Evolutionary conservation across 2,113 vertebrate genomes (phyloP).

Genomic region (Scomber colias): DNA sequence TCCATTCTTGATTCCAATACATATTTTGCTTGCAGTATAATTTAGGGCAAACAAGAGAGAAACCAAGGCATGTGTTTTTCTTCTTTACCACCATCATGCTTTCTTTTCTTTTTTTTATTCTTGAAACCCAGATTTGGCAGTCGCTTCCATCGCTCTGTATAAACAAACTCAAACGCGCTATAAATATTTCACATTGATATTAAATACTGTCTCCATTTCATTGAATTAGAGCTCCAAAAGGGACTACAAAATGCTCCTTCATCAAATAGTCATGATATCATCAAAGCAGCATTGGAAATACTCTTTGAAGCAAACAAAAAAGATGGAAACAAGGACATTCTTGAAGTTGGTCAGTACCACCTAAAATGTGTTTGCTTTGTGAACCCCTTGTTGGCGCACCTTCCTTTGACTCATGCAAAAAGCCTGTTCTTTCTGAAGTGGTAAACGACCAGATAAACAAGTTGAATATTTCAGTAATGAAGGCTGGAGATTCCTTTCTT

Average conservation of each 20-base stretch:
- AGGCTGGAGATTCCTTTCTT: slow-evolving; percentile 43
- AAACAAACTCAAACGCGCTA: slow-evolving; percentile 71
- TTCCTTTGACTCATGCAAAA: slow-evolving; percentile 22
- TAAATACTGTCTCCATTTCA: slow-evolving; percentile 73
- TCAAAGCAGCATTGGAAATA: slow-evolving; percentile 71
- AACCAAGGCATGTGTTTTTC: slow-evolving; percentile 28
- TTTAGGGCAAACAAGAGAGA: slow-evolving; percentile 41
- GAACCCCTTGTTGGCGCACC: slow-evolving; percentile 11
- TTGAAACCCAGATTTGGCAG: slow-evolving; percentile 64
- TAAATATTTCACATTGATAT: slow-evolving; percentile 78
- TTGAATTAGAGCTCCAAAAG: slow-evolving; percentile 70
- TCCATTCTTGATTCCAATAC: slow-evolving; percentile 31
- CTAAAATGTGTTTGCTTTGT: slow-evolving; percentile 10
- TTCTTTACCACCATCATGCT: background rate
- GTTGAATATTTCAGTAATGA: slow-evolving; percentile 64
- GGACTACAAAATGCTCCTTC: slow-evolving; percentile 74
- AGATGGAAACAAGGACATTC: slow-evolving; percentile 53
- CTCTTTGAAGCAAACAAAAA: slow-evolving; percentile 51
- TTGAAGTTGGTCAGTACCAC: slow-evolving; percentile 47
- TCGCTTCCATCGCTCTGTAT: slow-evolving; percentile 52
- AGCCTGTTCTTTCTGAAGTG: slow-evolving; percentile 38
- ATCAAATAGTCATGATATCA: slow-evolving; percentile 75
- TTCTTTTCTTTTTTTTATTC: slow-evolving; percentile 1
- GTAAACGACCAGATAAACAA: slow-evolving; percentile 56
- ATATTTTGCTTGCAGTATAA: slow-evolving; percentile 35